phyloP scores from a whole-genome alignment of 1,140 invertebrate species.

The Drosophila ananassae region DNA sequence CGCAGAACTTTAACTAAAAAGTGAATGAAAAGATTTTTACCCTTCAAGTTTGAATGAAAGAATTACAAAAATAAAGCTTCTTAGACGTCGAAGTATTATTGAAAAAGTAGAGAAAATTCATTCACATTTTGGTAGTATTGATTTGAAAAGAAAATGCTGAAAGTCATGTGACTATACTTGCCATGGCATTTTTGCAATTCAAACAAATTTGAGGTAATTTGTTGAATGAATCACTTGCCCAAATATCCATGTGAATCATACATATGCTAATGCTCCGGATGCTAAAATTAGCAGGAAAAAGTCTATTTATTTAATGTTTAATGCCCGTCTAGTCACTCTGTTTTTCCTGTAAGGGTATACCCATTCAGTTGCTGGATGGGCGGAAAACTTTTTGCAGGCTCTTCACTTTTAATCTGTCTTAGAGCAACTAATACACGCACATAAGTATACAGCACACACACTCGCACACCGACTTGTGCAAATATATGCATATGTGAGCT shows the following conservation, averaged over 20 bases:
- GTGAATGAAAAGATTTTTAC: neutral
- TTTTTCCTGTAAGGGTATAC: constrained; percentile 23
- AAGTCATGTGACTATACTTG: neutral
- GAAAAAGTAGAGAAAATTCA: neutral
- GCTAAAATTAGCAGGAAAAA: constrained; percentile 25
- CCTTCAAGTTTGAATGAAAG: neutral
- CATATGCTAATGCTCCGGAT: constrained; percentile 24
- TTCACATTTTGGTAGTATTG: too few relatives aligned
- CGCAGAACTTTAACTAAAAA: neutral
- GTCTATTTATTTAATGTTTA: constrained; percentile 5
- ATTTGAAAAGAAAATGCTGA: neutral
- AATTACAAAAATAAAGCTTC: neutral
- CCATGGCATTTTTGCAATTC: too few relatives aligned
- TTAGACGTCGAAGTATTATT: too few relatives aligned
- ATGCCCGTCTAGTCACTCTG: constrained; percentile 1
- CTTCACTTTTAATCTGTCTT: constrained; percentile 79
- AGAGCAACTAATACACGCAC: constrained; percentile 36
- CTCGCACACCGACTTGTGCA: constrained; percentile 18
- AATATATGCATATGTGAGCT: constrained; percentile 67
- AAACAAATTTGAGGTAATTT: neutral
- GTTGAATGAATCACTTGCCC: constrained; percentile 6
- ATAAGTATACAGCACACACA: constrained; percentile 10
- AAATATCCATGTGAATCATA: constrained; percentile 13
- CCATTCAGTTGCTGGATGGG: constrained; percentile 7
- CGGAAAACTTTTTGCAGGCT: constrained; percentile 58